Percentiles rank a stretch among this genome's conserved stretches.
Evolutionary conservation across 1,140 invertebrate genomes (phyloP).

Genomic region (Musca domestica): DNA sequence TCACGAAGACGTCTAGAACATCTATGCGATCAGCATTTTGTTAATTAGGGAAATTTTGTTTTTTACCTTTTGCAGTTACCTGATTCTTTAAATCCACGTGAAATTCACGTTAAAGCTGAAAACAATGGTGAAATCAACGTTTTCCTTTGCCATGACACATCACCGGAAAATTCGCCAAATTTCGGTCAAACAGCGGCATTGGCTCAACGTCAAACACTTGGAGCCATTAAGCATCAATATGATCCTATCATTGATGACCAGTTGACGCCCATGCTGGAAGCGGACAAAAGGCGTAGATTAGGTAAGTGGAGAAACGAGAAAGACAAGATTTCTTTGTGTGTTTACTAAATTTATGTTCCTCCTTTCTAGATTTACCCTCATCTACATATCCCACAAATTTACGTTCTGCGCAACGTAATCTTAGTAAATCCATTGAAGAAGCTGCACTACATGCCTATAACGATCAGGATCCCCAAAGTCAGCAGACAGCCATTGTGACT

Average conservation of each 20-base stretch:
- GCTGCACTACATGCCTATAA: constrained; percentile 35
- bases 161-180: constrained; percentile 55
- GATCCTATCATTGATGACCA: constrained; percentile 52
- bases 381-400: constrained; percentile 23
- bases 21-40: neutral
- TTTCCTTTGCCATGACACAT: constrained; percentile 79
- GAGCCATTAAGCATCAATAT: constrained; percentile 33
- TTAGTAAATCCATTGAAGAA: constrained; percentile 51
- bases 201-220: constrained; percentile 51
- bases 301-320: constrained; percentile 8
- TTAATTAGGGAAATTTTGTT: neutral
- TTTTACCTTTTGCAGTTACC: constrained; percentile 58
- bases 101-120: constrained; percentile 84
- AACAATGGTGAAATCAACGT: constrained; percentile 87
- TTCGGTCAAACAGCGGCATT: constrained; percentile 23
- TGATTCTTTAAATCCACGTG: constrained; percentile 61
- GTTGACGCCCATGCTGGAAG: constrained; percentile 29
- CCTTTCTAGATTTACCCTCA: constrained; percentile 23
- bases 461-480: constrained; percentile 28
- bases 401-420: constrained; percentile 49
- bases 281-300: constrained; percentile 23
- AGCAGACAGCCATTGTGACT: constrained; percentile 29
- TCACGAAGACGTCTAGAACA: neutral
- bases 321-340: neutral
- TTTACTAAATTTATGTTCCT: neutral